Base-by-base conservation (phyloP, 2,888 invertebrate genomes). In the Epiblema foenella region DNA sequence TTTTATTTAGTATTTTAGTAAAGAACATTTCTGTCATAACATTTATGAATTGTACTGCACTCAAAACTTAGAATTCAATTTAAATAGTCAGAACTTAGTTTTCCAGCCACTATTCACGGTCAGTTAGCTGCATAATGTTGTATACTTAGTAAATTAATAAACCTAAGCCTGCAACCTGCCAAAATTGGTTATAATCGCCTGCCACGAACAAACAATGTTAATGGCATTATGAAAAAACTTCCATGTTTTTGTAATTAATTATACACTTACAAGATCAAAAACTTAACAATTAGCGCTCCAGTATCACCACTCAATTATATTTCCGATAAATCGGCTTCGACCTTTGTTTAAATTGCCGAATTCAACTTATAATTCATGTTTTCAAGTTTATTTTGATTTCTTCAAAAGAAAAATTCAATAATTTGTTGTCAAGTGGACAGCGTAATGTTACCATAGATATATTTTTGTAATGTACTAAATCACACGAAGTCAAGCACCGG, bases 391-490 rank as follows among this genome's bases (percentile, higher is more conserved):
- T 71, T 71, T 67, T 71, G 71, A 67, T 71, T 71, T 71, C 71
- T 71, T 71, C 66, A 71, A 71, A 71, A 71, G 71, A 71, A 71
- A 71, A 71, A 71, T 71, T 71, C 71, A 57, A 71, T 71, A 71
- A 67, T 71, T 67, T 67, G 67, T 60, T 67, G 71, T 63, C 71
- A 71, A 67, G 62, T 71, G 56, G 62, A 67, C 71, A 67, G 57
- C 11, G 17, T 49, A 20, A 37, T 67, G 71, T 57, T 67, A 33
- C 56, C 33, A 39, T 60, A n/a, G 29, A 17, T 11, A 37, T 42
- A 24, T 29, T 56, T 2, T 11, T 20, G 0, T n/a, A 52, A 24
- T 42, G 24, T 54, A 37, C 64, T 54, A 64, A 63, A 39, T 51
- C 15, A 3, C 9, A 33, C 15, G 8, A 10, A 42, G 20, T 8